Percentiles rank a stretch among this genome's conserved stretches.
Conservation (phyloP, 2,888 invertebrate species). For the Pachymerium ferrugineum region DNA sequence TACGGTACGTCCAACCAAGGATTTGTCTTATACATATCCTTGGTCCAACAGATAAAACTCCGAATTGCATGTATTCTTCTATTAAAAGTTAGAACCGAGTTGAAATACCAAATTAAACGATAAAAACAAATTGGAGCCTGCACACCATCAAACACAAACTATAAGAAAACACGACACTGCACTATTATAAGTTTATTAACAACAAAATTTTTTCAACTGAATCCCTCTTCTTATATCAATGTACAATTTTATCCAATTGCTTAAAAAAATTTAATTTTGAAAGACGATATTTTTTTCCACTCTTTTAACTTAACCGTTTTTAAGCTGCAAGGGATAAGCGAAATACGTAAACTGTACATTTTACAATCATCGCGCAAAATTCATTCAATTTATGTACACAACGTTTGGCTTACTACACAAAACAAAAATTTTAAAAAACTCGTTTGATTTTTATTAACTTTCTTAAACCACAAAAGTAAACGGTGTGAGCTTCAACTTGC, state of each 20-base stretch:
- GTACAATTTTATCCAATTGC: neutral
- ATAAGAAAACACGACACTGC: too few species aligned
- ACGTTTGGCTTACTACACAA: neutral
- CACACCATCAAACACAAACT: too few species aligned
- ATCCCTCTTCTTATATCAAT: neutral
- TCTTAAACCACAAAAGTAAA: neutral
- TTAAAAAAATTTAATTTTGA: neutral
- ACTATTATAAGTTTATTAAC: neutral
- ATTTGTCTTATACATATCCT: too few species aligned
- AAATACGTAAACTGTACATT: neutral
- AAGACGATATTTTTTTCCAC: neutral
- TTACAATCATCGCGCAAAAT: neutral
- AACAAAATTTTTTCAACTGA: neutral
- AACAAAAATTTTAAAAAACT: neutral
- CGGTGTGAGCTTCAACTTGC: neutral
- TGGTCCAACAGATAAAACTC: too few species aligned
- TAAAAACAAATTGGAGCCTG: too few species aligned
- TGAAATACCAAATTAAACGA: too few species aligned
- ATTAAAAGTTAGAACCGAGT: too few species aligned
- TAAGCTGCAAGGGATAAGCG: neutral
- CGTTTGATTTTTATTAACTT: neutral
- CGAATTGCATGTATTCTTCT: too few species aligned
- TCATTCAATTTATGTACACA: neutral
- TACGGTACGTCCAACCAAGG: too few species aligned
- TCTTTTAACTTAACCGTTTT: neutral